Evolutionary conservation across 2,797 vertebrate genomes (phyloP).

Genomic region (Oceanodroma leucorhoa): DNA sequence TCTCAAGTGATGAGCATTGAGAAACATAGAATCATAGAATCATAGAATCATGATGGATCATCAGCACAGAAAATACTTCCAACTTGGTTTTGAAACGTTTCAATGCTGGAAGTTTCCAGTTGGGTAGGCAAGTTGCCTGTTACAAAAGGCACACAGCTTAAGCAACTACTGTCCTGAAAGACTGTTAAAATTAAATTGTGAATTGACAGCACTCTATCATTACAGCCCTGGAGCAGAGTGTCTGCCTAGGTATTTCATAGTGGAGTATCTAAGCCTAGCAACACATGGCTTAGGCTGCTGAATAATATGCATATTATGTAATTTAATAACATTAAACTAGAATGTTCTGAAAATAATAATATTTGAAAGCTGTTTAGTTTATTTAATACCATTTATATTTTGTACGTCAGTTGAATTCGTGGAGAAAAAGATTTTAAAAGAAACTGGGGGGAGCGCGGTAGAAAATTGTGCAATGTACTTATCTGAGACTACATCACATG

Average conservation of each 20-base stretch:
- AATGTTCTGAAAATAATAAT: constrained; percentile 7
- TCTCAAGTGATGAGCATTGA: neutral
- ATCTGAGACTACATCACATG: constrained; percentile 21
- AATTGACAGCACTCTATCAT: constrained; percentile 8
- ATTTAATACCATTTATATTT: constrained; percentile 19
- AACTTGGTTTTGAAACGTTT: neutral
- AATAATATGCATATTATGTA: neutral
- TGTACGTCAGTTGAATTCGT: neutral
- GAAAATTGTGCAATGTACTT: constrained; percentile 44
- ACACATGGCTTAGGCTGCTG: neutral
- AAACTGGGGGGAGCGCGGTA: neutral
- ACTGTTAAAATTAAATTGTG: neutral
- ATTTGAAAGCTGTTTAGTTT: constrained; percentile 24
- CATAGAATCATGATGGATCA: neutral
- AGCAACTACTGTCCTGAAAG: neutral
- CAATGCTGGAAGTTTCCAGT: neutral
- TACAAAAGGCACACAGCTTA: neutral
- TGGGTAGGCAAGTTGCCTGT: neutral
- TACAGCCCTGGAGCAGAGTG: neutral
- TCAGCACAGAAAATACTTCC: neutral
- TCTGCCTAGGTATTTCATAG: neutral
- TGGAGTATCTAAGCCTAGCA: neutral
- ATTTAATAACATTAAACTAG: constrained; percentile 24
- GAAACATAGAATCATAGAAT: neutral
- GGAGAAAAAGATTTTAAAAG: neutral